Base-by-base conservation (phyloP, 2,113 vertebrate genomes). In the Agapornis roseicollis region DNA sequence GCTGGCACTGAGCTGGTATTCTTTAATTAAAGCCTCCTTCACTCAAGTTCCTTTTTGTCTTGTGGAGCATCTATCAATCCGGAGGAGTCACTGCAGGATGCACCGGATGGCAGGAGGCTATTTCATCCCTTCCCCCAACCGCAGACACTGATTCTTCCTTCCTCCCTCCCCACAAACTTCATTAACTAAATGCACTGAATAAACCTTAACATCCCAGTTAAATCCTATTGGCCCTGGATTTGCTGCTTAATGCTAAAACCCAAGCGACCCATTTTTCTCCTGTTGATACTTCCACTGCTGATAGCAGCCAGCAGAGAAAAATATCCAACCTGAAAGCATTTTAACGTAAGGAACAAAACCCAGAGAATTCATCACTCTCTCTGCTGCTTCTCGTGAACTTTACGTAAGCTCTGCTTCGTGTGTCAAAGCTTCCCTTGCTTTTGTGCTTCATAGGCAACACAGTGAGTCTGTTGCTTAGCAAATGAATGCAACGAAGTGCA, bases 191-290 rank as follows among this genome's bases (percentile, higher is more conserved):
- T 97, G 97, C 97, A 98, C 97, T 96, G 97, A 98, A 98, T 97
- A 98, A 98, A 98, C 98, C 98, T 97, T 97, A 97, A 97, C 98
- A 98, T 98, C 97, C 97, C 97, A 91, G 96, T 97, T 98, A 99
- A 99, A 99, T 99, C 98, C 98, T 98, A 98, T 98, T 98, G 98
- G 97, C 97, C 85, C 88, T 90, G 98, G 98, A 99, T 99, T 99
- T 99, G 97, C 98, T 98, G 94, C 98, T 98, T 98, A 99, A 99
- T 96, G 97, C 98, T 99, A 99, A 99, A 97, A 98, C 96, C 97
- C 94, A 93, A 96, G 94, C 91, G 97, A 97, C 97, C 97, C 92
- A 97, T 97, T 97, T 98, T 97, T 92, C 96, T 95, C 95, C 90
- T 96, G 96, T 97, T 96, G 95, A 96, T 97, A 96, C 90, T 87